These are phyloP conservation scores for Machimus rusticus DNA, from an alignment of 2,888 invertebrate species.

Conservation along the genomic window DNA sequence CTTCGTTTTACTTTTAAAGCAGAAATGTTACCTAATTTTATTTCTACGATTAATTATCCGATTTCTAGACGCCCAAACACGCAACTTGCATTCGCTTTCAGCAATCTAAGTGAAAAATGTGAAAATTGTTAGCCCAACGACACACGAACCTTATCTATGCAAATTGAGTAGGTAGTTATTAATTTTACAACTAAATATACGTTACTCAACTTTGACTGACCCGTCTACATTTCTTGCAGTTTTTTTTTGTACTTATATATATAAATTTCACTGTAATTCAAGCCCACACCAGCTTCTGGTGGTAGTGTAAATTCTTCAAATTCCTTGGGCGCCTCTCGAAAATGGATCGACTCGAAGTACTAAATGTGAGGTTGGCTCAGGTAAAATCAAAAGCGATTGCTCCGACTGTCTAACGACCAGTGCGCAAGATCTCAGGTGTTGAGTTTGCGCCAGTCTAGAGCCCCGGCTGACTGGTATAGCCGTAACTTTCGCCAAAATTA, in stretches of 20 bases:
- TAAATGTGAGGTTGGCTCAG: background rate
- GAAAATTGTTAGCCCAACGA: background rate
- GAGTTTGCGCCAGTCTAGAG: background rate
- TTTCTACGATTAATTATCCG: background rate
- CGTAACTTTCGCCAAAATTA: slow-evolving; percentile 4
- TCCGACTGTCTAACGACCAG: background rate
- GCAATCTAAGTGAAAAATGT: background rate
- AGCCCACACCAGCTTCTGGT: background rate
- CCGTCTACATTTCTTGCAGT: background rate
- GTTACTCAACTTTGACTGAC: background rate
- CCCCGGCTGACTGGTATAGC: background rate
- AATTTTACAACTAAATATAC: background rate
- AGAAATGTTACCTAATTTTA: background rate
- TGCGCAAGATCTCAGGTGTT: background rate
- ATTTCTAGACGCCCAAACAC: background rate
- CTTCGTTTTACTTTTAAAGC: background rate
- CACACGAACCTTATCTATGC: background rate
- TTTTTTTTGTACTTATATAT: background rate
- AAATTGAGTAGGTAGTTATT: background rate
- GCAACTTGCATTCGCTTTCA: background rate
- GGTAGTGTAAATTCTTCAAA: background rate
- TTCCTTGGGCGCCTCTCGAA: background rate
- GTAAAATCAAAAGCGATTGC: background rate
- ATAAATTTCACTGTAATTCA: background rate
- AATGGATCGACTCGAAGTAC: background rate